Percentiles rank a stretch among this genome's conserved stretches.
Conservation (phyloP, 2,888 invertebrate genomes). For the Ochropleura plecta region DNA sequence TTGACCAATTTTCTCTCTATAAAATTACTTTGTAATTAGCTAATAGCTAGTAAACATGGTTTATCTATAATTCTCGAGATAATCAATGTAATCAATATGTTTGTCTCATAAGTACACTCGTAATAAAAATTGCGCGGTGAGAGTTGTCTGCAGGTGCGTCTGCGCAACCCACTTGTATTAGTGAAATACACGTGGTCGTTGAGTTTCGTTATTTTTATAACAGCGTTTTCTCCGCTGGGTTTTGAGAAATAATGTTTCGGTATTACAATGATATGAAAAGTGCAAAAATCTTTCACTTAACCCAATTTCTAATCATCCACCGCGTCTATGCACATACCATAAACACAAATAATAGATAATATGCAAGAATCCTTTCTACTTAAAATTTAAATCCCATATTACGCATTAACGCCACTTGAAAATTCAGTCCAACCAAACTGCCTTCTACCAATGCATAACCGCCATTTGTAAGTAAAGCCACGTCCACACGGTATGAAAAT, state of each 20-base stretch:
- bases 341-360: not conserved
- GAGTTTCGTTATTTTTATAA: not conserved
- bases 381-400: constrained; percentile 33
- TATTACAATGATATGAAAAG: too few species aligned
- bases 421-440: constrained; percentile 42
- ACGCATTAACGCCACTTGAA: constrained; percentile 49
- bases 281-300: not conserved
- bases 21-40: constrained; percentile 22
- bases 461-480: constrained; percentile 54
- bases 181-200: constrained; percentile 12
- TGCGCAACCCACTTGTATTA: constrained; percentile 33
- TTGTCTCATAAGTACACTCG: constrained; percentile 21
- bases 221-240: not conserved
- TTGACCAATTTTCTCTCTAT: constrained; percentile 10
- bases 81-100: constrained; percentile 59
- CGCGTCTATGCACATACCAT: not conserved
- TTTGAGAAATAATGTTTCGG: not conserved
- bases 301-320: not conserved
- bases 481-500: constrained; percentile 56
- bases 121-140: constrained; percentile 49
- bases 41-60: constrained; percentile 38
- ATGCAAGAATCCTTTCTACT: constrained; percentile 9
- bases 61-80: constrained; percentile 32
- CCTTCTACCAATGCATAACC: constrained; percentile 48
- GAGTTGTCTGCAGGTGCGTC: constrained; percentile 49